phyloP scores from a whole-genome alignment of 2,888 invertebrate species.

The Neocrepidodera transversa region DNA sequence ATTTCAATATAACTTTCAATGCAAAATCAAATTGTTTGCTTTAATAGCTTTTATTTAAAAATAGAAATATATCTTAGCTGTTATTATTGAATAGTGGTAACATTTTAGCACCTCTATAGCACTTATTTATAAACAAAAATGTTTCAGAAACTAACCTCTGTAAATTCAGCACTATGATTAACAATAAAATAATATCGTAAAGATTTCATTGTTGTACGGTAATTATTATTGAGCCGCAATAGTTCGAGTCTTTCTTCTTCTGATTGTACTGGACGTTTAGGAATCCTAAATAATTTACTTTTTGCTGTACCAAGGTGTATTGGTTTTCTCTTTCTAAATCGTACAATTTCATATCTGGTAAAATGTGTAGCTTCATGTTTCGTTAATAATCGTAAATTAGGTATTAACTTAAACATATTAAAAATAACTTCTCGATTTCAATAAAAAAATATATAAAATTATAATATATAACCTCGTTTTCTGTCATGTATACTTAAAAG shows the following conservation, averaged over 20 bases:
- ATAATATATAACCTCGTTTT: no score
- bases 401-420: constrained; percentile 11
- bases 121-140: no score
- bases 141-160: constrained; percentile 20
- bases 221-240: constrained; percentile 72
- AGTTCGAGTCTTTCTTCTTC: constrained; percentile 72
- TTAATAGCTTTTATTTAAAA: no score
- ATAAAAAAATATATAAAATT: no score
- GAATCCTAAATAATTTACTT: constrained; percentile 77
- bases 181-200: constrained; percentile 52
- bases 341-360: constrained; percentile 51
- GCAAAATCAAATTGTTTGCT: no score
- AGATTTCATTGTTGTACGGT: constrained; percentile 66
- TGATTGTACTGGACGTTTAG: constrained; percentile 66
- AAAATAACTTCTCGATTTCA: neutral
- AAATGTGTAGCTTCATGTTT: constrained; percentile 10
- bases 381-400: constrained; percentile 6
- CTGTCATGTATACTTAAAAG: no score
- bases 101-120: no score
- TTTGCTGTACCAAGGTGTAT: constrained; percentile 82
- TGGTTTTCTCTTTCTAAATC: constrained; percentile 80
- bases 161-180: constrained; percentile 47
- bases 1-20: no score
- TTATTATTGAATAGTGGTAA: no score
- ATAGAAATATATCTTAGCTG: no score